Base-by-base conservation (phyloP, 1,140 invertebrate species). In the Ptiloglossa arizonensis region DNA sequence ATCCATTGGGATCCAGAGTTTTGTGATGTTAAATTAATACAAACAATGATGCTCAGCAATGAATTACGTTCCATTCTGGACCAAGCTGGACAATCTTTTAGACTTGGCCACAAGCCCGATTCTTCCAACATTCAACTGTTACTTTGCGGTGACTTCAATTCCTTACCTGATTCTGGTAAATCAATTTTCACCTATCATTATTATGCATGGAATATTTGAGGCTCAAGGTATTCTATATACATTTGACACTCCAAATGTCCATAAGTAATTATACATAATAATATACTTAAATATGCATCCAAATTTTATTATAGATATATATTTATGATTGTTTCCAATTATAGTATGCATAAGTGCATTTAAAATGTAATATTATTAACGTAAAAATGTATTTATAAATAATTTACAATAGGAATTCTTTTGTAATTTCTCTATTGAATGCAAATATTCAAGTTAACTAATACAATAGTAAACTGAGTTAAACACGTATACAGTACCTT, bases 1-100 rank as follows among this genome's bases (percentile, higher is more conserved):
- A 98, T 99, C 78, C 98, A 99, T 93, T 99, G 99, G 99, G 99
- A 99, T 94, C 99, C 99, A 1, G 98, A 99, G 93, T 99, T 97
- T 91, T 99, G 98, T 89, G 99, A 99, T 93, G 99, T 99, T n/a
- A 99, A 99, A 93, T 94, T 99, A 1, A 99, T 99, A 80, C 99
- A 99, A 92, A 99, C 97, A 29, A 99, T 99, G 97, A 99, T 99
- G 98, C 93, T 99, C 77, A 97, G 98, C 93, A 97, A 98, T 90
- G 98, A 99, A 92, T 92, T 97, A 73, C 95, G 96, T 86, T 94
- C 94, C 57, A 97, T 98, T 83, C 93, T 97, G 60, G 97, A 98
- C 87, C 96, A 98, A 91, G 95, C 96, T 52, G 94, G 94, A 60
- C 93, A 95, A 83, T 94, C 94, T 64, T 95, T 96, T 84, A 90